Base-by-base conservation (phyloP, 2,113 vertebrate genomes). In the Paramisgurnus dabryanus region DNA sequence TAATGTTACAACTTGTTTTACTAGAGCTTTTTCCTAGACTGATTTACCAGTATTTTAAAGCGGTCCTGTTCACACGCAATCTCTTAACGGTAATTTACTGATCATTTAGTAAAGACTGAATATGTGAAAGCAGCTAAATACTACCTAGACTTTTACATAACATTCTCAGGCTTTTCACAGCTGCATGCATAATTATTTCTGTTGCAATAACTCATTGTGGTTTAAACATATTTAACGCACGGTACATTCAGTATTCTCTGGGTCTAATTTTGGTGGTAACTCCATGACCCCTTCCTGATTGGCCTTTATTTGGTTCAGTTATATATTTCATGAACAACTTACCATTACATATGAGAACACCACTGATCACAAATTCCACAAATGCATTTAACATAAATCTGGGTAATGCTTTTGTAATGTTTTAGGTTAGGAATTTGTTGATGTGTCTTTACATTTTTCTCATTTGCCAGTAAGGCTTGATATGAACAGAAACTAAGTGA, bases 61-160 rank as follows among this genome's bases (percentile, higher is more conserved):
- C 3, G 27, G 27, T 34, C 27, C 27, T 34, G 27, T 34, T 34
- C 27, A 34, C 27, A 34, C 27, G 27, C 27, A 34, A 34, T 34
- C 27, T 34, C 27, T 34, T 34, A 34, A 34, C 3, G 27, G 27
- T 34, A 34, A 34, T 34, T 34, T 34, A 34, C 27, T 34, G 27
- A 34, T 34, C 1, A 34, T 34, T 34, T 34, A 34, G 27, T 34
- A 34, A 34, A 34, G 3, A 34, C 27, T 2, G 27, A 34, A 34
- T 34, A 34, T 34, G 27, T 34, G 27, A 34, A 34, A 34, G 27
- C 27, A 34, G 27, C 27, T 47, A 58, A 63, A 75, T 75, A 75
- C 63, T 34, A 75, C 71, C 71, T 63, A 75, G 7, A 75, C 22
- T 75, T 49, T 63, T 49, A 10, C 43, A 63, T 13, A 75, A 49